A percentile compares a stretch with the other conserved stretches of the same genome.
These are phyloP conservation scores for Oeneis ivallda DNA, from an alignment of 2,888 invertebrate genomes.

Conservation along the genomic window DNA sequence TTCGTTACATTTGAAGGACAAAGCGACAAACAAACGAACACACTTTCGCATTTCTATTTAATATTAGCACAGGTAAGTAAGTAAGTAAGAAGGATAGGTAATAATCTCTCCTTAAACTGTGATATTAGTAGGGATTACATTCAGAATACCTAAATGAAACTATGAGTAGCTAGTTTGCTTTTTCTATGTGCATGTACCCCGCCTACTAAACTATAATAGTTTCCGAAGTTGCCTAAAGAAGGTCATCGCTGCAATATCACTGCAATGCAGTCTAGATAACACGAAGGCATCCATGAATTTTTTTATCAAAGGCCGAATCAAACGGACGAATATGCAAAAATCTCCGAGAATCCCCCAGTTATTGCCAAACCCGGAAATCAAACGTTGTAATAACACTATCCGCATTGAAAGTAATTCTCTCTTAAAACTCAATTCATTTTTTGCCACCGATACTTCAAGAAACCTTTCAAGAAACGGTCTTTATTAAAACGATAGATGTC, in stretches of 20 bases:
- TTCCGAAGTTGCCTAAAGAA: constrained; percentile 24
- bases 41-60: no score
- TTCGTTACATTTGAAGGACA: no score
- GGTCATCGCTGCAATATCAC: constrained; percentile 33
- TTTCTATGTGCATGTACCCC: constrained; percentile 5
- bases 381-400: constrained; percentile 36
- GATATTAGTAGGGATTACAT: not conserved
- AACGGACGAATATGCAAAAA: constrained; percentile 35
- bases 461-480: constrained; percentile 18
- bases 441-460: constrained; percentile 16
- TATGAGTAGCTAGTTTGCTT: not conserved
- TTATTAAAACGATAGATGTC: constrained; percentile 15
- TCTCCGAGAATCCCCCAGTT: constrained; percentile 30
- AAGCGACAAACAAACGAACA: no score
- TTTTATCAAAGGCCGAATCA: constrained; percentile 34
- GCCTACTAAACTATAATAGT: constrained; percentile 11
- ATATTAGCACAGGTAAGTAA: no score
- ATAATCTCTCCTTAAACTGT: no score
- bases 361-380: constrained; percentile 40
- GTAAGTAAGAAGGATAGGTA: no score
- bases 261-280: constrained; percentile 37
- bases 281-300: constrained; percentile 26
- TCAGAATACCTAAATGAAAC: not conserved
- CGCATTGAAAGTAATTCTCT: constrained; percentile 33
- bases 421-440: constrained; percentile 29